A percentile compares a stretch with the other conserved stretches of the same genome.
Evolutionary conservation across 92 coral and sea anemone genomes (phyloP).

Genomic region (Plumapathes pennacea): DNA sequence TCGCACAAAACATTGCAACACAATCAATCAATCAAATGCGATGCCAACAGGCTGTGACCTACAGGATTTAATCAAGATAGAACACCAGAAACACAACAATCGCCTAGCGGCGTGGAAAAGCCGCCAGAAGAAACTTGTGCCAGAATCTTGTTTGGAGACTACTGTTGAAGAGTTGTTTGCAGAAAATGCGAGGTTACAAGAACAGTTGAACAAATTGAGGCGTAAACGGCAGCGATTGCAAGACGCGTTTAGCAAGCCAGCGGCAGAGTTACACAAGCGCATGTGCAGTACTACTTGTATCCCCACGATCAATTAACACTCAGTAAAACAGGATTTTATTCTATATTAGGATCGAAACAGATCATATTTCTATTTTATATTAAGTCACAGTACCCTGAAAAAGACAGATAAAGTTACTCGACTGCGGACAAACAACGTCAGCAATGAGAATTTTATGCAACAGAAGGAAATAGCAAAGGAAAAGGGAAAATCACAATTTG

Average conservation of each 20-base stretch:
- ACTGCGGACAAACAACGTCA: too few species aligned
- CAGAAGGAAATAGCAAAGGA: too few species aligned
- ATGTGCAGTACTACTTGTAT: conserved; percentile 38
- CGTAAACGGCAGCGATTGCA: conserved; percentile 46
- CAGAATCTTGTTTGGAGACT: conserved; percentile 49
- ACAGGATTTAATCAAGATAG: conserved; percentile 45
- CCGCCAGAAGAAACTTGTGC: conserved; percentile 58
- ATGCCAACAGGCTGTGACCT: conserved; percentile 15
- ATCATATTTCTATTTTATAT: too few species aligned
- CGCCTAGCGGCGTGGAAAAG: conserved; percentile 72
- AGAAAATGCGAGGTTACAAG: conserved; percentile 59
- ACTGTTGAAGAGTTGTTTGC: conserved; percentile 53
- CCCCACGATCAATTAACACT: too few species aligned
- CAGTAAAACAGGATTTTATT: too few species aligned
- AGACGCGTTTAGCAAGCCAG: conserved; percentile 49
- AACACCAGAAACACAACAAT: conserved; percentile 44
- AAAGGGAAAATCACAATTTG: too few species aligned
- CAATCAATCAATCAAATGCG: conserved; percentile 9
- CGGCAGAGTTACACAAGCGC: conserved; percentile 56
- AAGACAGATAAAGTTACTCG: too few species aligned
- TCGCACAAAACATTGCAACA: conserved; percentile 48
- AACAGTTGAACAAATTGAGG: conserved; percentile 45
- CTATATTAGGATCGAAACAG: too few species aligned
- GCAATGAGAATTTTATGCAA: too few species aligned
- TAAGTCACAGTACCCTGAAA: too few species aligned